phyloP scores from a whole-genome alignment of 2,113 vertebrate species.

The Pelobates fuscus region DNA sequence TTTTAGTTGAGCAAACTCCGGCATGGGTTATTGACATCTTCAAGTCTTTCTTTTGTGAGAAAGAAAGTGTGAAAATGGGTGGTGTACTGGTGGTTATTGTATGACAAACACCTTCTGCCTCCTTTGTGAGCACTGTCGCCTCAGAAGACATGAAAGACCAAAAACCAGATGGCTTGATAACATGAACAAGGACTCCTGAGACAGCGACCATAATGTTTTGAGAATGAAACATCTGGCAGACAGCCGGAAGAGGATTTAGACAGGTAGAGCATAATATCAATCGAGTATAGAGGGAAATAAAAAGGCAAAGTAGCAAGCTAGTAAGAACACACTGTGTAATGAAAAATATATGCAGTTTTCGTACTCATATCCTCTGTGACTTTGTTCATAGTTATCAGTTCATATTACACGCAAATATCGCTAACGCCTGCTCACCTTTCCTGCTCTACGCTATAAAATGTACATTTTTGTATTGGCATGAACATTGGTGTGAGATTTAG shows the following conservation, averaged over 20 bases:
- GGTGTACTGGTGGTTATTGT: slow-evolving; percentile 42
- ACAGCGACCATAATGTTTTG: slow-evolving; percentile 41
- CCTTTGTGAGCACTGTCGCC: slow-evolving; percentile 51
- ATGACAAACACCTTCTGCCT: slow-evolving; percentile 52
- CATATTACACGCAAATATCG: too few species aligned
- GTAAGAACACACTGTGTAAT: background rate
- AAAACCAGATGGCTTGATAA: slow-evolving; percentile 56
- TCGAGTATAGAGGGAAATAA: slow-evolving; percentile 5
- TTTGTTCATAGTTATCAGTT: too few species aligned
- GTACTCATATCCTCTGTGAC: too few species aligned
- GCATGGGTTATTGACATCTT: slow-evolving; percentile 50
- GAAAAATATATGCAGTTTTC: too few species aligned
- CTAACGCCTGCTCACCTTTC: too few species aligned
- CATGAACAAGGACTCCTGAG: slow-evolving; percentile 51
- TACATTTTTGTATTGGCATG: too few species aligned
- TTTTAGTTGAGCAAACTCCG: background rate
- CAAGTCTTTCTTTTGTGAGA: background rate
- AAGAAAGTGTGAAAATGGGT: slow-evolving; percentile 42
- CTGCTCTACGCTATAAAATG: too few species aligned
- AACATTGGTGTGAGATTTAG: too few species aligned
- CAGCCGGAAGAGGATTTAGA: slow-evolving; percentile 43
- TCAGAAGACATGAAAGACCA: slow-evolving; percentile 57
- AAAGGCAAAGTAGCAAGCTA: slow-evolving; percentile 12
- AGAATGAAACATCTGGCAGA: slow-evolving; percentile 54
- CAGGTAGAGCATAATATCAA: slow-evolving; percentile 25